Percentiles rank a stretch among this genome's conserved stretches.
phyloP scores from a whole-genome alignment of 1,140 invertebrate species.

The Papilio machaon region DNA sequence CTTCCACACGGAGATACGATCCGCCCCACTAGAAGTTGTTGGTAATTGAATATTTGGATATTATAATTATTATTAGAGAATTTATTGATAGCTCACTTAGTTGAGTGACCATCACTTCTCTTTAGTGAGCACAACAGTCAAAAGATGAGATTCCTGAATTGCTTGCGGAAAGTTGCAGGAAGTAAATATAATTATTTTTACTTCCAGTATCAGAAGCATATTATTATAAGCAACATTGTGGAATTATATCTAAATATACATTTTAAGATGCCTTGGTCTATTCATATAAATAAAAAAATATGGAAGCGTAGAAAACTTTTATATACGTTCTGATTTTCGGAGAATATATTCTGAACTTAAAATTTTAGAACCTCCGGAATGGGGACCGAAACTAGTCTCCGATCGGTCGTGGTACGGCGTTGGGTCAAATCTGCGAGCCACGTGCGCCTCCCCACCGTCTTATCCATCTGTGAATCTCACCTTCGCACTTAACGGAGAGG shows the following conservation, averaged over 20 bases:
- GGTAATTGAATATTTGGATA: slow-evolving; percentile 52
- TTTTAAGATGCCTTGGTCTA: too few relatives aligned
- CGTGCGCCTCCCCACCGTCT: slow-evolving; percentile 80
- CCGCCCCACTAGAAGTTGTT: slow-evolving; percentile 82
- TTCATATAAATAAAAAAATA: not conserved
- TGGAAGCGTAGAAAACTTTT: not conserved
- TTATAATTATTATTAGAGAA: not conserved
- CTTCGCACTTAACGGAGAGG: slow-evolving; percentile 82
- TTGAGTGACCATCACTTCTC: too few relatives aligned
- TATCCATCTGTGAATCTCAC: slow-evolving; percentile 82
- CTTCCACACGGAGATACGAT: slow-evolving; percentile 84
- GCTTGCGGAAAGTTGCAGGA: too few relatives aligned
- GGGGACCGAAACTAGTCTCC: slow-evolving; percentile 76
- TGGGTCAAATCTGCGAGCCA: slow-evolving; percentile 80
- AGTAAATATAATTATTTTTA: too few relatives aligned
- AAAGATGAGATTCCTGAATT: too few relatives aligned
- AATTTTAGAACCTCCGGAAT: slow-evolving; percentile 73
- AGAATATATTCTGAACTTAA: slow-evolving; percentile 2
- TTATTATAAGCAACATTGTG: too few relatives aligned
- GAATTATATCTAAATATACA: too few relatives aligned
- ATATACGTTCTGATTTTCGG: not conserved
- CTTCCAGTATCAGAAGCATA: too few relatives aligned
- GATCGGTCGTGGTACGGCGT: slow-evolving; percentile 79
- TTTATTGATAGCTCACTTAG: too few relatives aligned
- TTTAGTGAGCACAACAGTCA: too few relatives aligned